These are phyloP conservation scores for Bombylius discolor DNA, from an alignment of 2,888 invertebrate genomes.

Conservation along the genomic window DNA sequence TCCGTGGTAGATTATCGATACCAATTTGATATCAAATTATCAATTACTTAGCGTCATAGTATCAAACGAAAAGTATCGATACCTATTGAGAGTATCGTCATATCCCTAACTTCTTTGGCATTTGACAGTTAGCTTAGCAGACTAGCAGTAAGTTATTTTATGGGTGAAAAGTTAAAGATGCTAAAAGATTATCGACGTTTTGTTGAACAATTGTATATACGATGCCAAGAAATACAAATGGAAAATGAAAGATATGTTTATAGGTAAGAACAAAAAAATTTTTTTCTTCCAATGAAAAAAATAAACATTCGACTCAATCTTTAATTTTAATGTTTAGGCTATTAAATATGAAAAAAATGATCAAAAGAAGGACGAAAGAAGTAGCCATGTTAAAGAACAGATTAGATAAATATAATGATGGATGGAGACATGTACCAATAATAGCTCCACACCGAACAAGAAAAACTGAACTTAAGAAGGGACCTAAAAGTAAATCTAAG, in stretches of 20 bases:
- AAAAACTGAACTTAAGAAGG: conserved; percentile 32
- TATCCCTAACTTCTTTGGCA: no score
- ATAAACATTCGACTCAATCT: background rate
- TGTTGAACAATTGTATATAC: conserved; percentile 26
- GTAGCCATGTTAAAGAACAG: conserved; percentile 28
- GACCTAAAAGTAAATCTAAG: conserved; percentile 30
- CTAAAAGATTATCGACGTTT: conserved; percentile 21
- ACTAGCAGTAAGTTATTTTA: no score
- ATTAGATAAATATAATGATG: conserved; percentile 31
- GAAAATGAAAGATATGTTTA: conserved; percentile 33
- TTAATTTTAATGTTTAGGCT: conserved; percentile 20
- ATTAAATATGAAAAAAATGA: conserved; percentile 29
- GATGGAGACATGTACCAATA: conserved; percentile 32
- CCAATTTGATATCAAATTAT: no score
- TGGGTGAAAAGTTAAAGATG: no score
- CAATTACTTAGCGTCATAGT: no score
- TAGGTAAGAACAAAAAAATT: conserved; percentile 21
- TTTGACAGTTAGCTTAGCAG: no score
- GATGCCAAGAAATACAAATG: conserved; percentile 29
- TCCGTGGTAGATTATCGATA: no score
- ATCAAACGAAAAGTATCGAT: no score
- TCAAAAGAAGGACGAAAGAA: conserved; percentile 27
- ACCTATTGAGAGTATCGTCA: no score
- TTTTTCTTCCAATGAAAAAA: background rate
- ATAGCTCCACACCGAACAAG: conserved; percentile 29